Conservation (phyloP, 2,797 vertebrate genomes). For the Pachyuromys duprasi region DNA sequence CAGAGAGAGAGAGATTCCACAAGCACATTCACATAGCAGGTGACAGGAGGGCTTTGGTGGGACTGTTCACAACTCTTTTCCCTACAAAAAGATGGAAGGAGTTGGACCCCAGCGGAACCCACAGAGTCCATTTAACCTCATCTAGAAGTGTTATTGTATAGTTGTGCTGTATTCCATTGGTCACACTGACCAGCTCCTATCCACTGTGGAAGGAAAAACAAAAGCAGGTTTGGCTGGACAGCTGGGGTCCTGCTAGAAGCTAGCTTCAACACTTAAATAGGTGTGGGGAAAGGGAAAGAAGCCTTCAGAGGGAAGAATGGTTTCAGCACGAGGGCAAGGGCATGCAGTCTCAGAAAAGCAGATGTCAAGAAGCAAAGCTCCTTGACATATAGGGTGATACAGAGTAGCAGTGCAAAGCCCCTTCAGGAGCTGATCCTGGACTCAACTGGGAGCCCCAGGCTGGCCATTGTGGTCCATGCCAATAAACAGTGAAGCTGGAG, state of each 20-base stretch:
- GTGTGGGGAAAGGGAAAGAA: background rate
- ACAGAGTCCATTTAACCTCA: background rate
- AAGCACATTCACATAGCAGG: background rate
- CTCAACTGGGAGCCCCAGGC: background rate
- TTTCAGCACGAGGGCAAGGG: background rate
- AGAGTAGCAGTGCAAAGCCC: background rate
- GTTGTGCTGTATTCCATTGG: background rate
- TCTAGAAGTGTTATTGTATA: background rate
- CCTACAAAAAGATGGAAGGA: background rate
- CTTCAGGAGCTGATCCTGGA: slow-evolving; percentile 9
- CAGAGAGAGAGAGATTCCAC: background rate
- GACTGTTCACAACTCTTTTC: background rate
- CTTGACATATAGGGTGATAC: background rate
- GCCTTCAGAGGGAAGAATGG: background rate
- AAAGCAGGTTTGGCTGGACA: background rate
- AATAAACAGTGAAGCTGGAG: background rate
- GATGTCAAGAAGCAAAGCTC: background rate
- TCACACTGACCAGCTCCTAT: background rate
- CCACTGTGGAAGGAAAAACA: background rate
- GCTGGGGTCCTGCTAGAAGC: background rate
- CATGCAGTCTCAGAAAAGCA: background rate
- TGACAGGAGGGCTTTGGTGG: background rate
- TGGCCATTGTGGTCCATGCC: background rate
- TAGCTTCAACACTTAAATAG: background rate
- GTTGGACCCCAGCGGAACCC: background rate